Evolutionary conservation across 2,113 vertebrate species (phyloP), one percentile per base, ranked within the genome.

Genomic region (Hiodon alosoides): DNA sequence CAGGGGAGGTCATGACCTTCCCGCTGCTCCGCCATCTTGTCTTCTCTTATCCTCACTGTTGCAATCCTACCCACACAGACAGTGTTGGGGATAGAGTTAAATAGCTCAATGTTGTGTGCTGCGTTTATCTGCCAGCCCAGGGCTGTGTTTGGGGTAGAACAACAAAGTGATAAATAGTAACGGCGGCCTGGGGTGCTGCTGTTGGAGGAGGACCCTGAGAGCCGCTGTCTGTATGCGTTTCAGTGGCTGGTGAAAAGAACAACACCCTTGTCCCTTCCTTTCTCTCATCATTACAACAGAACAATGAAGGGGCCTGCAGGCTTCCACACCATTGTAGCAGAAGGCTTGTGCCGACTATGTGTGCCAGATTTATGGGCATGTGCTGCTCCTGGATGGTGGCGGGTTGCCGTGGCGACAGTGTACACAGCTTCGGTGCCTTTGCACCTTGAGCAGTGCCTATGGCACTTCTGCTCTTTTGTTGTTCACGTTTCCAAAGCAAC

Each of bases 331-430:
- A 81, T 84, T 84, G 31, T 31, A 87, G 86, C 89, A 86, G 85
- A 89, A 89, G 89, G 86, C 88, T 86, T 82, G 84, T 71, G 83
- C 86, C 90, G 85, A 89, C 89, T 92, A 90, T 92, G 90, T 90
- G 91, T 87, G 88, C 91, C 90, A 93, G 92, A 94, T 94, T 94
- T 94, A 93, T 93, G 91, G 90, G 88, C 85, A 81, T 86, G 88
- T 89, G 88, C 86, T 80, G 89, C 87, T 91, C 89, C 91, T 86
- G 88, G 82, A 88, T 91, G 89, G 86, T 88, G 85, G 89, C 90
- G 83, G 79, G 93, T 94, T 93, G 89, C 93, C 91, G 92, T 94
- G 92, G 92, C 76, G 90, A 94, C 86, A 11, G 65, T 87, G 90
- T 93, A 94, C 88, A 93, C 93, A 91, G 90, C 87, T 85, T 90